These are phyloP conservation scores for Tamias sibiricus DNA, from an alignment of 2,113 vertebrate species.

Conservation along the genomic window DNA sequence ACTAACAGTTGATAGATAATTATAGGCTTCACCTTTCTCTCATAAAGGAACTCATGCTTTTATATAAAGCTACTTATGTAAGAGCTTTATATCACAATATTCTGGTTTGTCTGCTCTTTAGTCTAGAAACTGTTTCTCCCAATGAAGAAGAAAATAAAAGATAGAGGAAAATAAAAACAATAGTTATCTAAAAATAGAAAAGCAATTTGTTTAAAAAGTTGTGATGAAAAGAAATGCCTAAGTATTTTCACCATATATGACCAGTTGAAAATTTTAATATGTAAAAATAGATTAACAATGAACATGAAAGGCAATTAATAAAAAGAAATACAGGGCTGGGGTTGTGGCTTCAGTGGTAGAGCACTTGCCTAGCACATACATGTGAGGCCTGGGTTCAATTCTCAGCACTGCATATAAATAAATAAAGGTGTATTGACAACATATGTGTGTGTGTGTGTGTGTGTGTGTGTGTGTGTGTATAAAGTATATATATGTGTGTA, in stretches of 20 bases:
- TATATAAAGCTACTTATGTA: neutral
- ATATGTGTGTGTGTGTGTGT: too few relatives aligned
- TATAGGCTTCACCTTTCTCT: neutral
- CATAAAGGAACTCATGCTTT: neutral
- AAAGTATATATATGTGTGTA: too few relatives aligned
- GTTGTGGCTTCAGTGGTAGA: too few relatives aligned
- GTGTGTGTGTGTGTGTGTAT: too few relatives aligned
- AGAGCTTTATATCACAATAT: neutral
- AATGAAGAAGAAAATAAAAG: neutral
- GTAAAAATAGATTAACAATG: too few relatives aligned
- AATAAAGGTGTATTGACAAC: too few relatives aligned
- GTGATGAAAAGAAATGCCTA: neutral
- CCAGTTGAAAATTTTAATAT: neutral
- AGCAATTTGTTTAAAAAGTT: neutral
- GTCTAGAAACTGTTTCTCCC: neutral
- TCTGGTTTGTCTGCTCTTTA: neutral
- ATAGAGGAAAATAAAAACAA: neutral
- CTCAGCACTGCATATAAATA: too few relatives aligned
- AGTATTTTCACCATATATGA: neutral
- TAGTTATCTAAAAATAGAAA: neutral
- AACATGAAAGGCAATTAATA: too few relatives aligned
- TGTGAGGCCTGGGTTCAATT: too few relatives aligned
- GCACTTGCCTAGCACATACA: too few relatives aligned
- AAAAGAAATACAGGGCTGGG: too few relatives aligned
- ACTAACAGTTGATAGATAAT: neutral